These are phyloP conservation scores for Mohoua ochrocephala DNA, from an alignment of 2,113 vertebrate species.

Conservation along the genomic window DNA sequence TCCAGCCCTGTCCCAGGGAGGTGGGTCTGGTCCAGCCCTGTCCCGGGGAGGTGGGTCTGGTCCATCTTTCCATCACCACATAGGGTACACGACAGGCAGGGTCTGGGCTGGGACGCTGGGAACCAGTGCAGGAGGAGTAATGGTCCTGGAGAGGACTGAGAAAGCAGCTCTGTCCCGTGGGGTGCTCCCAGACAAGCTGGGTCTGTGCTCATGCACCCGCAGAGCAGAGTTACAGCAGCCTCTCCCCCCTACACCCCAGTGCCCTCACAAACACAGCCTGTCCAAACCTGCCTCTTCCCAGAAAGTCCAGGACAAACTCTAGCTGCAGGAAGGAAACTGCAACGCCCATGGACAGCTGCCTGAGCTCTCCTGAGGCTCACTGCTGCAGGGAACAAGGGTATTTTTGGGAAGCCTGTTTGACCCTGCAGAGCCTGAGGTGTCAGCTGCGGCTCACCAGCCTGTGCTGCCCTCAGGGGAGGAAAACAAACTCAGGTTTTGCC, in stretches of 20 bases:
- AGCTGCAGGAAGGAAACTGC: rapidly evolving
- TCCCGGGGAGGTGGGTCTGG: not conserved
- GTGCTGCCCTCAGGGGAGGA: not conserved
- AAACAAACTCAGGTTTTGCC: not conserved
- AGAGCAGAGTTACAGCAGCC: not conserved
- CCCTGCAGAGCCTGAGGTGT: not conserved
- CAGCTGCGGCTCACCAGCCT: not conserved
- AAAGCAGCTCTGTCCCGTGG: rapidly evolving
- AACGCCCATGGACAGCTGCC: not conserved
- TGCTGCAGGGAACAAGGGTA: rapidly evolving
- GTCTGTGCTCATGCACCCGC: rapidly evolving
- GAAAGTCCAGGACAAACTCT: rapidly evolving
- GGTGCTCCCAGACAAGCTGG: not conserved
- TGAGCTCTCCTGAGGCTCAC: rapidly evolving
- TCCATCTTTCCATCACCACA: rapidly evolving
- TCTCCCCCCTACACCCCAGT: rapidly evolving
- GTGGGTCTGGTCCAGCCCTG: no score
- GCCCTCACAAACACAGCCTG: no score
- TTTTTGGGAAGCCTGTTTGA: no score
- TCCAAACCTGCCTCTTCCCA: not conserved
- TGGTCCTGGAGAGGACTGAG: rapidly evolving
- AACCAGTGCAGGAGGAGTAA: rapidly evolving
- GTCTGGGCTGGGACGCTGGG: rapidly evolving
- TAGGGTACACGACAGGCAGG: rapidly evolving
- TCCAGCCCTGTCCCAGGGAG: not conserved